Conservation (phyloP, 2,797 vertebrate species). For the Petrocephalus schoutedeni region DNA sequence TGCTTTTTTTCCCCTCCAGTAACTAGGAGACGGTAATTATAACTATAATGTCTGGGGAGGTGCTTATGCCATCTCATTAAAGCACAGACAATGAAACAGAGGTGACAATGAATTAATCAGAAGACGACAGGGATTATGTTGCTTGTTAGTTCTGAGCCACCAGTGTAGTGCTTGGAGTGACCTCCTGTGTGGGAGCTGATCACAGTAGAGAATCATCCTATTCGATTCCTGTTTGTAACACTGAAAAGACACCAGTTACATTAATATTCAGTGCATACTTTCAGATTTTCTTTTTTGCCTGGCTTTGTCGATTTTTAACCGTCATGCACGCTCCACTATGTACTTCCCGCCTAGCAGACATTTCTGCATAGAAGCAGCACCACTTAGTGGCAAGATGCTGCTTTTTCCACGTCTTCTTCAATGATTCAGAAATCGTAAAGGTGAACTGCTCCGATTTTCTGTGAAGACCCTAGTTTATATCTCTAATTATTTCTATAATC, state of each 20-base stretch:
- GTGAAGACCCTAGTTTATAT: not conserved
- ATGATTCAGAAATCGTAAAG: not conserved
- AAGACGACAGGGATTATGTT: not conserved
- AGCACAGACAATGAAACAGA: constrained; percentile 5
- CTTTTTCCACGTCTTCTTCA: not conserved
- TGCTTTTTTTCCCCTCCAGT: not conserved
- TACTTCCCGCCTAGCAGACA: not conserved
- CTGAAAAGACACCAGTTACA: not conserved
- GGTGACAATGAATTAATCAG: not conserved
- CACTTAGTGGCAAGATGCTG: not conserved
- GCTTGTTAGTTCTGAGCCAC: not conserved
- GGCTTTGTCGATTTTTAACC: not conserved
- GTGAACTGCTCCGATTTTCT: not conserved
- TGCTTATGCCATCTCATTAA: not conserved
- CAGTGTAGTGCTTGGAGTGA: not conserved
- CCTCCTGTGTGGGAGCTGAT: not conserved
- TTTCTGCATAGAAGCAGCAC: not conserved
- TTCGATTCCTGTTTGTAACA: no score
- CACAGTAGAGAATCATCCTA: not conserved
- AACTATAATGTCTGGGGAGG: not conserved
- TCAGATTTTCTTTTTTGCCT: not conserved
- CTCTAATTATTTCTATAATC: not conserved
- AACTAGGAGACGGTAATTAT: not conserved
- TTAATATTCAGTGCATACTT: not conserved
- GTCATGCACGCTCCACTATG: not conserved